Evolutionary conservation across 2,888 invertebrate genomes (phyloP), one percentile per base, ranked within the genome.

Genomic region (Lasioglossum oenotherae): DNA sequence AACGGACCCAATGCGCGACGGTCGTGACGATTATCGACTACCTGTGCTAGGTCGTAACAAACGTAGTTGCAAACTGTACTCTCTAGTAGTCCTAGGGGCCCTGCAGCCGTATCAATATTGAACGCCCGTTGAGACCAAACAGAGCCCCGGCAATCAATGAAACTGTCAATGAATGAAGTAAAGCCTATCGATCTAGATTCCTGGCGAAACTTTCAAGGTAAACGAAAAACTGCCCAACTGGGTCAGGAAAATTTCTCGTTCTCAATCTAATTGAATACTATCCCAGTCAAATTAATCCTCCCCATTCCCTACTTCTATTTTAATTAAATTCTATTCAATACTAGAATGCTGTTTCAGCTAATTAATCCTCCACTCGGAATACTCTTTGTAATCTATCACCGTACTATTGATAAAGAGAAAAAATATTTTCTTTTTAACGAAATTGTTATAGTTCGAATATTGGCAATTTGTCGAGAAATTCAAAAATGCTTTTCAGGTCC

Each of bases 1-100:
- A 69, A 23, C 69, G 23, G 69, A 23, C 38, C 38, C 8, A 31
- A 35, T 16, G 64, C 3, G 64, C 64, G 19, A 64, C 31, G 31
- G 16, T 31, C 64, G 31, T 64, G 5, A 64, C 64, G 64, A 64
- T 31, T 64, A 64, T 64, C 64, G 31, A 64, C 64, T 64, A 31
- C 31, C 64, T 31, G 6, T 16, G 64, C 31, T 1, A 10, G 38
- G 38, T 69, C 69, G 69, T 23, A 23, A 69, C 69, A 35, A 23
- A 46, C 85, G 31, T 35, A 53, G 53, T 46, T 77, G 82, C 60
- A 67, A 81, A 86, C 82, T 85, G 79, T 67, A 76, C 79, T 74
- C 74, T 69, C 74, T 69, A 49, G 23, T 44, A 31, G 60, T 75
- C 41, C 44, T 57, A 53, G 71, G 35, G 64, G 69, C 31, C 67